These are phyloP conservation scores for Drosophila putrida DNA, from an alignment of 2,888 invertebrate genomes.

Conservation along the genomic window DNA sequence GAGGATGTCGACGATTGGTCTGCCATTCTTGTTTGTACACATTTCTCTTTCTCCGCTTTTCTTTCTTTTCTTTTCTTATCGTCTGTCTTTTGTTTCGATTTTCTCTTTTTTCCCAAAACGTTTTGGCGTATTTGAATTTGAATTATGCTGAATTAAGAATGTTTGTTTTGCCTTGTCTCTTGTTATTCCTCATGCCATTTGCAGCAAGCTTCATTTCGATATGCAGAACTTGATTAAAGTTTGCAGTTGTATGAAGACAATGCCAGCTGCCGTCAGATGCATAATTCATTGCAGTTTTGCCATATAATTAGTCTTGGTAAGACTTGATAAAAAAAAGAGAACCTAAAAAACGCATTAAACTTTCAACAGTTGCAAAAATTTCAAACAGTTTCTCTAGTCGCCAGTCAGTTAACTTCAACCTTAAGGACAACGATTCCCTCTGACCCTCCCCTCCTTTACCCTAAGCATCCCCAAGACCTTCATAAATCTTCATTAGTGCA, in stretches of 20 bases:
- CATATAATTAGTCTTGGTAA: conserved; percentile 62
- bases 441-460: background rate
- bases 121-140: conserved; percentile 75
- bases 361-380: conserved; percentile 58
- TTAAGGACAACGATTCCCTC: conserved; percentile 42
- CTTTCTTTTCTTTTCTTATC: background rate
- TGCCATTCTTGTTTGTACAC: conserved; percentile 31
- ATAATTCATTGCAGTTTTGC: conserved; percentile 76
- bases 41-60: background rate
- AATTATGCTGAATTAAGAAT: conserved; percentile 77
- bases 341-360: conserved; percentile 74
- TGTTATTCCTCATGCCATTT: conserved; percentile 32
- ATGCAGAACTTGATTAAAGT: conserved; percentile 80
- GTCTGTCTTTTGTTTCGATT: conserved; percentile 3
- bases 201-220: conserved; percentile 62
- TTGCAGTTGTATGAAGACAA: conserved; percentile 65
- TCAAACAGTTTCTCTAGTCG: conserved; percentile 32
- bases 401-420: conserved; percentile 61
- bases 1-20: conserved; percentile 1
- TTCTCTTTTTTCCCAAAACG: conserved; percentile 29
- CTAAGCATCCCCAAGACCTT: conserved; percentile 55
- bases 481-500: conserved; percentile 75
- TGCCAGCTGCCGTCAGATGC: conserved; percentile 69
- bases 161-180: conserved; percentile 65
- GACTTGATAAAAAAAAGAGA: conserved; percentile 3